These are phyloP conservation scores for Drosophila gaucha DNA, from an alignment of 2,888 invertebrate species.

Conservation along the genomic window DNA sequence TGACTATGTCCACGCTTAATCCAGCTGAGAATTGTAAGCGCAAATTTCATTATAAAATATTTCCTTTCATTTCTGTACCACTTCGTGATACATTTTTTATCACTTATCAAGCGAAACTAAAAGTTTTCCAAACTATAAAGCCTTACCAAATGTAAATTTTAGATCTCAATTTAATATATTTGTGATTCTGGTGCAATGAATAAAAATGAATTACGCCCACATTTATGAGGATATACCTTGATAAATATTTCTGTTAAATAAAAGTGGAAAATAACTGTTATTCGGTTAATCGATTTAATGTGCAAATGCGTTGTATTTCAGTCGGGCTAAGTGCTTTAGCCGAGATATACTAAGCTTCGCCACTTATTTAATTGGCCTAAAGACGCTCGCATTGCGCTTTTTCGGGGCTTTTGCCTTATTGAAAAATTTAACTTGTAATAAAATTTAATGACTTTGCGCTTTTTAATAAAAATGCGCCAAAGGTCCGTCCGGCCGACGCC, in stretches of 20 bases:
- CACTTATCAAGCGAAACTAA: neutral
- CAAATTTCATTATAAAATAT: neutral
- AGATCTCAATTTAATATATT: neutral
- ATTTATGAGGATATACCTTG: neutral
- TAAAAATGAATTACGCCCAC: neutral
- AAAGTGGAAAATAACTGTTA: neutral
- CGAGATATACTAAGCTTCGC: neutral
- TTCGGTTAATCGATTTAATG: constrained; percentile 12
- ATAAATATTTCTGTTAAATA: constrained; percentile 5
- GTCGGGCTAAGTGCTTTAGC: neutral
- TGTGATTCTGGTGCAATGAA: neutral
- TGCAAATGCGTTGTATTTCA: neutral
- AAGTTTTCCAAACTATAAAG: fast-evolving
- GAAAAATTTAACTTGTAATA: constrained; percentile 77
- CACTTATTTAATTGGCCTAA: constrained; percentile 34
- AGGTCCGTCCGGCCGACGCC: neutral
- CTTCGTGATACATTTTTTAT: neutral
- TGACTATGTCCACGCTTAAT: neutral
- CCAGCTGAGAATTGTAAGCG: neutral
- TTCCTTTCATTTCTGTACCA: neutral
- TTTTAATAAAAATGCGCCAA: constrained; percentile 64
- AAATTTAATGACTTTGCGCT: constrained; percentile 77
- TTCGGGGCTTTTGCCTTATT: constrained; percentile 60
- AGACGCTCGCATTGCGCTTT: neutral
- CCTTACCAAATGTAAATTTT: neutral